A percentile compares a stretch with the other conserved stretches of the same genome.
Conservation (phyloP, 1,140 invertebrate genomes). For the Magallana gigas region DNA sequence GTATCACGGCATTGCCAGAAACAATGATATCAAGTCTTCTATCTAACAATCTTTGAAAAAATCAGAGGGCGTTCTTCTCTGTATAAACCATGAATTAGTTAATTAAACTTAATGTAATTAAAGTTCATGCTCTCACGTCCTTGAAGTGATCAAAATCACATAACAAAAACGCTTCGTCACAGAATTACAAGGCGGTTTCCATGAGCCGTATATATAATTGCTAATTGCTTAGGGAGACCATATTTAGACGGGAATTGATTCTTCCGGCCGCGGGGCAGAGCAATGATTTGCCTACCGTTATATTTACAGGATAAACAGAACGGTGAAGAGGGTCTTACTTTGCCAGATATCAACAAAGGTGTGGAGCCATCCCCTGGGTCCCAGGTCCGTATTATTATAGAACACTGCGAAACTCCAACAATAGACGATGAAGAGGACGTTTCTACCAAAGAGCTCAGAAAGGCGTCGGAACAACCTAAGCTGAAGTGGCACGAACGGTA, state of each 20-base stretch:
- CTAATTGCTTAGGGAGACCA: too few species aligned
- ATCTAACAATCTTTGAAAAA: neutral
- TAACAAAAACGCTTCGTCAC: too few species aligned
- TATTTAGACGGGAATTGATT: too few species aligned
- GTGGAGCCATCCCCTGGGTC: neutral
- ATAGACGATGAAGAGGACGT: neutral
- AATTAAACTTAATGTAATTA: constrained; percentile 17
- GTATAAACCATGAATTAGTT: neutral
- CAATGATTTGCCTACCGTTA: neutral
- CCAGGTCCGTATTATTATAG: constrained; percentile 9
- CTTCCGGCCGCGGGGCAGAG: too few species aligned
- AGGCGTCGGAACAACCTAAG: neutral
- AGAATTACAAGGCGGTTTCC: too few species aligned
- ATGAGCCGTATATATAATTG: too few species aligned
- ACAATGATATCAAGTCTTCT: neutral
- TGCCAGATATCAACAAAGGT: neutral
- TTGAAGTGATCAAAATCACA: neutral
- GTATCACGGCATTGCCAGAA: neutral
- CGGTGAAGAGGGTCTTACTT: neutral
- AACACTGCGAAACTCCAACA: neutral
- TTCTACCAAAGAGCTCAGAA: neutral
- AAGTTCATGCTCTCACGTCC: constrained; percentile 13
- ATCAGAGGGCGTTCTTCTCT: neutral
- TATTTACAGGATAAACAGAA: neutral
- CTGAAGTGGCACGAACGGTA: neutral